Base-by-base conservation (phyloP, 2,888 invertebrate species). In the Steinernema carpocapsae region DNA sequence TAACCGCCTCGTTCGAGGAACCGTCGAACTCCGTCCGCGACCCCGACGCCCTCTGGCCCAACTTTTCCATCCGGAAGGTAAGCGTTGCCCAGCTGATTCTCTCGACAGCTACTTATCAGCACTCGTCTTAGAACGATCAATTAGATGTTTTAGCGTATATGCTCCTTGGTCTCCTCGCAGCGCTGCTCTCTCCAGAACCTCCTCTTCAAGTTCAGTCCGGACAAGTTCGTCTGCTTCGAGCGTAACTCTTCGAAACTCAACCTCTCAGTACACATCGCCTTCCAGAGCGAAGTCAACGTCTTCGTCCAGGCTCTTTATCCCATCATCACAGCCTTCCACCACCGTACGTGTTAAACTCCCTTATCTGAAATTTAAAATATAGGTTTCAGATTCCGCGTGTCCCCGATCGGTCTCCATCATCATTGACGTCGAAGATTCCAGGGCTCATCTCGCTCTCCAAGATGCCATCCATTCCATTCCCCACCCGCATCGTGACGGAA, bases 61-160 rank as follows among this genome's bases (percentile, higher is more conserved):
- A 17, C 4, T 22, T 19, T 24, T 56, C 56, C 56, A 26, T 56
- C 26, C 10, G 26, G 4, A 56, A 56, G 56, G 56, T 56, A 24
- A 76, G 71, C 64, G 70, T 32, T 46, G 22, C 52, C 43, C 29
- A 29, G 37, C 70, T 70, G 37, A 24, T 37, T 37, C 70, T 37
- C 42, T 4, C 32, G 7, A 3, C 70, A 14, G 3, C 19, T 17
- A 6, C 29, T 29, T 59, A 24, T 59, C 29, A 26, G n/a, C 37
- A 10, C 37, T 10, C 37, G 37, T 37, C 10, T 37, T 17, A 19
- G 59, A 29, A 59, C 29, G 7, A 59, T 59, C 59, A 26, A 48
- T 48, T 48, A 14, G 2, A 2, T 26, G 24, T 26, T 56, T 26
- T 24, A 56, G 56, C 56, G 56, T 14, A 19, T 56, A 3, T 19